phyloP scores from a whole-genome alignment of 1,140 invertebrate species.

The Drosophila nigromelanica region DNA sequence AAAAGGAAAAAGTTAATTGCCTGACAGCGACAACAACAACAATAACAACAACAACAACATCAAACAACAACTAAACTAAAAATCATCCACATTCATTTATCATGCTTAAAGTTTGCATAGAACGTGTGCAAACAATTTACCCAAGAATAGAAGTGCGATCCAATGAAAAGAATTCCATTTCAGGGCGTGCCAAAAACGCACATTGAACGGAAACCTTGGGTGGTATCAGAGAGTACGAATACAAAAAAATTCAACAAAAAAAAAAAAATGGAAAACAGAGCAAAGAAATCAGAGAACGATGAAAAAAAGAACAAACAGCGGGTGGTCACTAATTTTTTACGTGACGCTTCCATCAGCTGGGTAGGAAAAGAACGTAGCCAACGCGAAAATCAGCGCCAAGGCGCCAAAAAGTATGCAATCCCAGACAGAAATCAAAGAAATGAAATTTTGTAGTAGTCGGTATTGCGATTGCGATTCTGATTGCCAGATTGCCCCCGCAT shows the following conservation, averaged over 20 bases:
- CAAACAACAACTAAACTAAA: conserved; percentile 5
- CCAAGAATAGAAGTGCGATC: conserved; percentile 38
- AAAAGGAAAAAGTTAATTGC: conserved; percentile 71
- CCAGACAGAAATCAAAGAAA: conserved; percentile 71
- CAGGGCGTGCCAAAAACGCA: conserved; percentile 63
- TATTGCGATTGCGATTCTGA: conserved; percentile 39
- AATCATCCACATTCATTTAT: conserved; percentile 62
- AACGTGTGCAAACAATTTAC: conserved; percentile 73
- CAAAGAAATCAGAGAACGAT: not conserved
- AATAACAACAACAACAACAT: conserved; percentile 23
- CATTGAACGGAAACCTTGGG: conserved; percentile 58
- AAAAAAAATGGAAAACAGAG: conserved; percentile 13
- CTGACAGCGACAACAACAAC: conserved; percentile 46
- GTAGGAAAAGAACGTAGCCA: conserved; percentile 28
- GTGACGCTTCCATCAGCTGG: conserved; percentile 63
- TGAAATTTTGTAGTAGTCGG: conserved; percentile 40
- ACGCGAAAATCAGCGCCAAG: conserved; percentile 60
- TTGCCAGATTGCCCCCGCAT: conserved; percentile 50
- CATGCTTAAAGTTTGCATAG: conserved; percentile 78
- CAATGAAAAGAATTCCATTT: conserved; percentile 60
- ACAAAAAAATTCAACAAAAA: conserved; percentile 5
- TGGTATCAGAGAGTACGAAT: conserved; percentile 32
- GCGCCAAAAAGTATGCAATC: conserved; percentile 74
- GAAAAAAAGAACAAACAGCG: conserved; percentile 55
- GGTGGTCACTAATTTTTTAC: conserved; percentile 79